These are phyloP conservation scores for Harmothoe impar DNA, from an alignment of 2,888 invertebrate species.

Conservation along the genomic window DNA sequence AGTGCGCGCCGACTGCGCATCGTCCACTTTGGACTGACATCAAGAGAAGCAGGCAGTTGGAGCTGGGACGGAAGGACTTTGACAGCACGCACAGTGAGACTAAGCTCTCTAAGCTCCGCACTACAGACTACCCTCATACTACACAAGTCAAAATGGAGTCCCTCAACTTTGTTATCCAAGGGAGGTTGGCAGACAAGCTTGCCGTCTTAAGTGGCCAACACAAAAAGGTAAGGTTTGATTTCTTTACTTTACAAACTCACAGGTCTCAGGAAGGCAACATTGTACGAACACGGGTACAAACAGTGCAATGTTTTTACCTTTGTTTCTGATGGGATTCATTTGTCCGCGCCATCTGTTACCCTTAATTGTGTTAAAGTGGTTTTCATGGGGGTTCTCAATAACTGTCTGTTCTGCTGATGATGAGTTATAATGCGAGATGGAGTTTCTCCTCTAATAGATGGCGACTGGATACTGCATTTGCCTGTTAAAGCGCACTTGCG, in stretches of 20 bases:
- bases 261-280: too few relatives aligned
- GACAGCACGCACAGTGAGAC: neutral
- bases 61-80: neutral
- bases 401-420: too few relatives aligned
- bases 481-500: too few relatives aligned
- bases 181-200: neutral
- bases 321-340: too few relatives aligned
- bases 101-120: neutral
- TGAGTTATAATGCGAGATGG: too few relatives aligned
- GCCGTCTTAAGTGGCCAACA: neutral
- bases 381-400: too few relatives aligned
- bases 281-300: neutral
- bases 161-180: neutral
- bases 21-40: slow-evolving; percentile 10
- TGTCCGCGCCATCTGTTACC: too few relatives aligned
- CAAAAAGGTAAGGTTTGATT: slow-evolving; percentile 13
- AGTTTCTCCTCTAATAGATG: too few relatives aligned
- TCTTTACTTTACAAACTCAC: neutral
- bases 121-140: too few relatives aligned
- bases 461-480: too few relatives aligned
- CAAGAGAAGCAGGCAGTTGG: neutral
- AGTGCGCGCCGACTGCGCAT: neutral
- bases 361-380: too few relatives aligned
- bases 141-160: neutral
- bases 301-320: too few relatives aligned